Evolutionary conservation across 2,113 vertebrate genomes (phyloP).

Genomic region (Zosterops hypoxanthus): DNA sequence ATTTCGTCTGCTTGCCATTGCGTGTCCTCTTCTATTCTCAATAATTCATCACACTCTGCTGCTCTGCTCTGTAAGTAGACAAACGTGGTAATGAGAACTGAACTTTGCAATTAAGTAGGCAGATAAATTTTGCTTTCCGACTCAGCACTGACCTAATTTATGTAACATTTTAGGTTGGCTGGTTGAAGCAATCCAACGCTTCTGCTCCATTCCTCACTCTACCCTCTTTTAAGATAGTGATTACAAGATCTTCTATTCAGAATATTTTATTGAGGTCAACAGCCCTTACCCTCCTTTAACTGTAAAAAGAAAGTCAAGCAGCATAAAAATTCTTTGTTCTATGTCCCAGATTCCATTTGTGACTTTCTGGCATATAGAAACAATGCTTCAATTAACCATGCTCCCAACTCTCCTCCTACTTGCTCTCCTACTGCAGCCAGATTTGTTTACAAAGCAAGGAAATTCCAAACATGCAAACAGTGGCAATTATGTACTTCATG

Average conservation of each 20-base stretch:
- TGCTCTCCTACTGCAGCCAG: not conserved
- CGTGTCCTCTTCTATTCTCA: slow-evolving; percentile 92
- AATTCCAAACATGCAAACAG: not conserved
- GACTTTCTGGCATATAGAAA: not conserved
- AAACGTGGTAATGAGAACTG: not conserved
- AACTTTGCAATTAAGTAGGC: not conserved
- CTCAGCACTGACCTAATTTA: not conserved
- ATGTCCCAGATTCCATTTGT: not conserved
- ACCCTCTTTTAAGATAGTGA: not conserved
- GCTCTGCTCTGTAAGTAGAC: slow-evolving; percentile 77
- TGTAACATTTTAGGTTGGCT: not conserved
- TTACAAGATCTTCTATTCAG: not conserved
- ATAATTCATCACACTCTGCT: slow-evolving; percentile 85
- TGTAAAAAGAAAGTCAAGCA: not conserved
- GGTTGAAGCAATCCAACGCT: not conserved
- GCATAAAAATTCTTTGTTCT: not conserved
- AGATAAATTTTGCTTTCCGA: not conserved
- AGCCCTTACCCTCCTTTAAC: not conserved
- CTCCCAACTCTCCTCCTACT: not conserved
- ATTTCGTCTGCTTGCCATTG: slow-evolving; percentile 81
- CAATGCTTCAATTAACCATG: not conserved
- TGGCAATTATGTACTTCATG: not conserved
- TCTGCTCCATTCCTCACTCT: not conserved
- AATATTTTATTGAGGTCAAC: slow-evolving; percentile 45
- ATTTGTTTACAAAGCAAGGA: not conserved